A percentile compares a stretch with the other conserved stretches of the same genome.
Evolutionary conservation across 1,140 invertebrate genomes (phyloP).

Genomic region (Papilio xuthus): DNA sequence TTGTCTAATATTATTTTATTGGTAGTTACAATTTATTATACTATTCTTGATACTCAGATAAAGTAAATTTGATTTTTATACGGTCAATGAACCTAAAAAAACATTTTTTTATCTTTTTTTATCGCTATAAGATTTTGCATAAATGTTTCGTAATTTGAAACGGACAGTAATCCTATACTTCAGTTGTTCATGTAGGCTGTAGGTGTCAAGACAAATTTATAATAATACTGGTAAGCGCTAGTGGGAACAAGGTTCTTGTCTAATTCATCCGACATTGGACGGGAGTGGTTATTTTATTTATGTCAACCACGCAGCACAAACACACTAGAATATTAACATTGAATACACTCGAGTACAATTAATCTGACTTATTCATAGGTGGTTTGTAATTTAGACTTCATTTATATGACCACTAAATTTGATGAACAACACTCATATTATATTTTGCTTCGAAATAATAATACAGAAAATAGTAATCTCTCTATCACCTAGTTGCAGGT

Average conservation of each 20-base stretch:
- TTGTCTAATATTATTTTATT: no score
- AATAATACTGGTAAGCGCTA: not conserved
- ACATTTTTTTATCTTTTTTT: no score
- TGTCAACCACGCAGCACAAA: not conserved
- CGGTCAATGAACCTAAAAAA: no score
- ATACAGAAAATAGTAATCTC: not conserved
- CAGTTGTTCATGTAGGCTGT: not conserved
- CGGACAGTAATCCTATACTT: not conserved
- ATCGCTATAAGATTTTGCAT: not conserved
- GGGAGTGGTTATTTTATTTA: not conserved
- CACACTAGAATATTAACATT: not conserved
- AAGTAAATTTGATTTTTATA: no score
- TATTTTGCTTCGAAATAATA: not conserved
- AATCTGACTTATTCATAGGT: not conserved
- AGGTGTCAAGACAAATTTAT: not conserved
- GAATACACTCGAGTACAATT: not conserved
- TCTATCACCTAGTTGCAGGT: not conserved
- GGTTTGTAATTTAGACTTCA: not conserved
- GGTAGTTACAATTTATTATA: no score
- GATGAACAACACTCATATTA: not conserved
- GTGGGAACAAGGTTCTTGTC: not conserved
- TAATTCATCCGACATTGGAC: slow-evolving; percentile 3
- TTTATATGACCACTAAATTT: not conserved
- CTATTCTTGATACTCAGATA: no score
- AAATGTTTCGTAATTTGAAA: not conserved